Evolutionary conservation across 2,113 vertebrate genomes (phyloP).

Genomic region (Paedocypris sp.): DNA sequence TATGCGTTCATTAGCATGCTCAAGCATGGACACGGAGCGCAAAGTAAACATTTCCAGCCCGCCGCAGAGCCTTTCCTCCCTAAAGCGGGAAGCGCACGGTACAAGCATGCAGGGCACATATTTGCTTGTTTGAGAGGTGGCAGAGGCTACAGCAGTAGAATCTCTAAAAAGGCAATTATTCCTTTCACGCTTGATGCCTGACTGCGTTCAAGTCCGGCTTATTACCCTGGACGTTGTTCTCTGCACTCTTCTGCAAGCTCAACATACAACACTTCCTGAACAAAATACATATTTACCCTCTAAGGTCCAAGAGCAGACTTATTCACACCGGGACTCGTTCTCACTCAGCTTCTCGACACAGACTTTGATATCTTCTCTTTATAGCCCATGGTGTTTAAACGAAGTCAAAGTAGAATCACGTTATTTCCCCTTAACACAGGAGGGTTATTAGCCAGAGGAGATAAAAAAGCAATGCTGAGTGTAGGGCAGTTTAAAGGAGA

Average conservation of each 20-base stretch:
- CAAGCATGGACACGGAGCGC: neutral
- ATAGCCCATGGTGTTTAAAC: slow-evolving; percentile 2
- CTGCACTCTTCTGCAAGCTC: neutral
- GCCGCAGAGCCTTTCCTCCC: neutral
- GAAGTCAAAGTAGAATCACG: slow-evolving; percentile 8
- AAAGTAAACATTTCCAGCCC: slow-evolving; percentile 25
- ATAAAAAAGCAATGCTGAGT: neutral
- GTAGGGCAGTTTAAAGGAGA: neutral
- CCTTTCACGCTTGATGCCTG: slow-evolving; percentile 35
- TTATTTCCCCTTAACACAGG: slow-evolving; percentile 13
- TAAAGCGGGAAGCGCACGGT: neutral
- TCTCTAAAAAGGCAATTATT: slow-evolving; percentile 47
- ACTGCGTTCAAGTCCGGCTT: slow-evolving; percentile 31
- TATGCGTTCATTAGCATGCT: neutral
- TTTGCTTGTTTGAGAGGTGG: slow-evolving; percentile 34
- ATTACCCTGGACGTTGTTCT: slow-evolving; percentile 31
- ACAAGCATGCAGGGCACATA: slow-evolving; percentile 37
- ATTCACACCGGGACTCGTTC: slow-evolving; percentile 18
- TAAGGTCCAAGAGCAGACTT: slow-evolving; percentile 14
- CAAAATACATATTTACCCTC: slow-evolving; percentile 33
- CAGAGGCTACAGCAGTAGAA: slow-evolving; percentile 29
- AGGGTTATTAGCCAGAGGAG: slow-evolving; percentile 9
- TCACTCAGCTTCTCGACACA: neutral
- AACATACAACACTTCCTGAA: slow-evolving; percentile 4
- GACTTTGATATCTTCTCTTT: slow-evolving; percentile 8